A percentile compares a stretch with the other conserved stretches of the same genome.
These are phyloP conservation scores for Schizothorax lantsangensis DNA, from an alignment of 2,797 vertebrate genomes.

Conservation along the genomic window DNA sequence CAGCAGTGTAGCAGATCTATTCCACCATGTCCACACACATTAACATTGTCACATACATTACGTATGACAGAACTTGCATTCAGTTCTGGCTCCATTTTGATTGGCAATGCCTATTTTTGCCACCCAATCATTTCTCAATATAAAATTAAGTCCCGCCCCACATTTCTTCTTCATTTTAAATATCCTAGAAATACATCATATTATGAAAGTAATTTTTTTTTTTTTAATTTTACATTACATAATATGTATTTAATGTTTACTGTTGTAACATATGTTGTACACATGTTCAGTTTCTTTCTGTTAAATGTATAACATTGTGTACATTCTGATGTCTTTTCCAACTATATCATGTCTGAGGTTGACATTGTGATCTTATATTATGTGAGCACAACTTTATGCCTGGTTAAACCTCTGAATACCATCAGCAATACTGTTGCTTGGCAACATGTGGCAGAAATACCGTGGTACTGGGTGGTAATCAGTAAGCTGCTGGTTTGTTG, in stretches of 20 bases:
- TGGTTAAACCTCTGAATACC: neutral
- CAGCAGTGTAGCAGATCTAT: too few relatives aligned
- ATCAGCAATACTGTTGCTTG: neutral
- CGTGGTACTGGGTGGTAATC: neutral
- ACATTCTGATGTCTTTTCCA: neutral
- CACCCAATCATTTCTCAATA: neutral
- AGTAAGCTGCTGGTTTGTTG: neutral
- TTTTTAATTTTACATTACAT: too few relatives aligned
- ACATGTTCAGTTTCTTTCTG: neutral
- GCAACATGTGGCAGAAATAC: neutral
- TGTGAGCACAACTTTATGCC: neutral
- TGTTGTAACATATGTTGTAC: too few relatives aligned
- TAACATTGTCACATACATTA: too few relatives aligned
- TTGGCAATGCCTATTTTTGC: neutral
- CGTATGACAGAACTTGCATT: too few relatives aligned
- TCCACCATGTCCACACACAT: too few relatives aligned
- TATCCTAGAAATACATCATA: neutral
- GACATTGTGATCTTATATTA: neutral
- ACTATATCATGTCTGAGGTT: neutral
- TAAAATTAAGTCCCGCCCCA: neutral
- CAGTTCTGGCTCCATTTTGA: neutral
- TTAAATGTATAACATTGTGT: neutral
- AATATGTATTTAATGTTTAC: too few relatives aligned
- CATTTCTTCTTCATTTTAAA: neutral
- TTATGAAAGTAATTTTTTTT: neutral